Conservation (phyloP, 2,113 vertebrate species). For the Cyanocitta stelleri region DNA sequence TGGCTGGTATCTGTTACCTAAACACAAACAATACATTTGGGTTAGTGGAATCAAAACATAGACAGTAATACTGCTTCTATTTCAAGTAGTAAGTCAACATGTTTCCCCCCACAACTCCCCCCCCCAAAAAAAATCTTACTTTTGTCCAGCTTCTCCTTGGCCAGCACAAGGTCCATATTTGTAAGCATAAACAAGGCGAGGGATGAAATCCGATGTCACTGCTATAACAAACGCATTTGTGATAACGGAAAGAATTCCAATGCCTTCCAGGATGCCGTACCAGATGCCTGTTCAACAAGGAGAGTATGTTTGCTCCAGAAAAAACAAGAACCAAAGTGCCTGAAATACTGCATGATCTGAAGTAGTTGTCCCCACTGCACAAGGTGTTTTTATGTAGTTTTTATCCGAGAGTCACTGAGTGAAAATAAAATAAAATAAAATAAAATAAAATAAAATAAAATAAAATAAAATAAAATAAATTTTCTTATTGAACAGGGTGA, state of each 20-base stretch:
- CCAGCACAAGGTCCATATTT: conserved; percentile 93
- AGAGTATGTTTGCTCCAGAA: conserved; percentile 36
- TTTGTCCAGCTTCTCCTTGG: conserved; percentile 85
- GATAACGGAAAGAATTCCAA: conserved; percentile 93
- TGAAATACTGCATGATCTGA: background rate
- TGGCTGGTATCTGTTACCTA: background rate
- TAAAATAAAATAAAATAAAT: background rate
- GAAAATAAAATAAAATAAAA: background rate
- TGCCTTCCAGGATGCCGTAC: conserved; percentile 93
- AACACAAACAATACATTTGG: background rate
- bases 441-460: too few relatives aligned
- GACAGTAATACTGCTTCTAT: background rate
- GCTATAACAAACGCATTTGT: conserved; percentile 97
- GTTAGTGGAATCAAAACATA: background rate
- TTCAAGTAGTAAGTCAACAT: background rate
- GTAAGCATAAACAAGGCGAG: conserved; percentile 92
- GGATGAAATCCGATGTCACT: conserved; percentile 95
- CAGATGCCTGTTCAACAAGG: conserved; percentile 83
- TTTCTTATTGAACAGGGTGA: background rate
- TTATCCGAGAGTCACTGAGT: background rate
- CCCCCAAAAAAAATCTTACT: conserved; percentile 69
- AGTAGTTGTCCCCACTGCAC: background rate
- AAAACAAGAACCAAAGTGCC: background rate
- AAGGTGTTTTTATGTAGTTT: background rate
- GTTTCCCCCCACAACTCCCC: background rate